phyloP scores from a whole-genome alignment of 1,140 invertebrate genomes.

The Eufriesea mexicana region DNA sequence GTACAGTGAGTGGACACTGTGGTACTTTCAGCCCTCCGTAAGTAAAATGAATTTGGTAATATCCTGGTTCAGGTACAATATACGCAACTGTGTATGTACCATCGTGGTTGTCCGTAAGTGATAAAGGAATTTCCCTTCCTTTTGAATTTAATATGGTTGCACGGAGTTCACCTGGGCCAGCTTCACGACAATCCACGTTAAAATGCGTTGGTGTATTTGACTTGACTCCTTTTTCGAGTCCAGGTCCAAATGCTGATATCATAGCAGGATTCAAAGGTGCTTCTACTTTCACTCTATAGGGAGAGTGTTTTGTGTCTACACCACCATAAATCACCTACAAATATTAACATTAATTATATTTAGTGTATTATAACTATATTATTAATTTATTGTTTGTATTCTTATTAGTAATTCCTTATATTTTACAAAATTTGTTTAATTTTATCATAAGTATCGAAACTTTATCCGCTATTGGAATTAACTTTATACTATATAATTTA shows the following conservation, averaged over 20 bases:
- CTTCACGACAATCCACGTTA: constrained; percentile 89
- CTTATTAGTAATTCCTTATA: too few relatives aligned
- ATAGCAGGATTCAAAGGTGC: constrained; percentile 90
- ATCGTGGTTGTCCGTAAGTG: constrained; percentile 91
- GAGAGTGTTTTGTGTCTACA: constrained; percentile 92
- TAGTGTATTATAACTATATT: too few relatives aligned
- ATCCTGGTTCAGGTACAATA: constrained; percentile 86
- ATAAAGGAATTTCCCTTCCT: constrained; percentile 88
- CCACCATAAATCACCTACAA: constrained; percentile 91
- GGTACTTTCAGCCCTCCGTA: constrained; percentile 92
- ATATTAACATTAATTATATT: background rate
- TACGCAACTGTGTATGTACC: constrained; percentile 91
- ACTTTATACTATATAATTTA: too few relatives aligned
- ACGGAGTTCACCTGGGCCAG: constrained; percentile 87
- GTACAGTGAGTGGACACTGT: constrained; percentile 90
- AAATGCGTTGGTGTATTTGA: constrained; percentile 89
- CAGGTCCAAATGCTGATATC: constrained; percentile 90
- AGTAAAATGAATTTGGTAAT: constrained; percentile 88
- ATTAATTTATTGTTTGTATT: too few relatives aligned
- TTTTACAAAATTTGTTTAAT: too few relatives aligned
- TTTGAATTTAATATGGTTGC: constrained; percentile 89
- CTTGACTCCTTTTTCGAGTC: constrained; percentile 88
- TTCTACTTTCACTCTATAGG: constrained; percentile 90
- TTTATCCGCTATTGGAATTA: too few relatives aligned
- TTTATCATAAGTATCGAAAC: too few relatives aligned